Evolutionary conservation across 2,888 invertebrate species (phyloP), one percentile per base, ranked within the genome.

Genomic region (Morpho helenor): DNA sequence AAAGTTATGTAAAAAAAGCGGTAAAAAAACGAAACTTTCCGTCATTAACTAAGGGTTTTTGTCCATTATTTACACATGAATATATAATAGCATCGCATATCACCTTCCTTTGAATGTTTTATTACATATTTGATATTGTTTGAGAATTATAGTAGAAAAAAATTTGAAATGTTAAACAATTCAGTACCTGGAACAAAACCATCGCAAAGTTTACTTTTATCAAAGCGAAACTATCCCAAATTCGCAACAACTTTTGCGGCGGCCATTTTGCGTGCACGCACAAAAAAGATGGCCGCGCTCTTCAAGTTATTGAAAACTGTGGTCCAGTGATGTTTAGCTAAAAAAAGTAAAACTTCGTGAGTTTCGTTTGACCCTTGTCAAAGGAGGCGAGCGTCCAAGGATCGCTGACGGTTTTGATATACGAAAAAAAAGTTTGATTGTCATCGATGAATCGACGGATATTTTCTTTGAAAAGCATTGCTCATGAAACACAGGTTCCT

Each of bases 231-330:
- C 66, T 67, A 68, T 63, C 57, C 56, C 62, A 56, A 57, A 57
- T 68, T 66, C 66, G 66, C 66, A 68, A 64, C 62, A 75, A 73
- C 59, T 67, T 73, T 70, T 71, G 67, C 56, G 66, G 65, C 66
- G 59, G 70, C 71, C 73, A 75, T 79, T 77, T 73, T 70, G 68
- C 62, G 65, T 64, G 58, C 57, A 59, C 62, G 54, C 56, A 66
- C 62, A 78, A 75, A 75, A 58, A 77, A 75, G 70, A 73, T 69
- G 71, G 68, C 72, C 66, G 71, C 31, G 46, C 39, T 42, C 46
- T 45, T 51, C 43, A 49, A 62, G 65, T 67, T 72, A 74, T 69
- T 71, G 60, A 66, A 66, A 63, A 66, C 59, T 62, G 66, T 59
- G 60, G 64, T 58, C 64, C 56, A 52, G 43, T 62, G 62, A 60